Evolutionary conservation across 2,888 invertebrate species (phyloP), one percentile per base, ranked within the genome.

Genomic region (Amblyjoppa fuscipennis): DNA sequence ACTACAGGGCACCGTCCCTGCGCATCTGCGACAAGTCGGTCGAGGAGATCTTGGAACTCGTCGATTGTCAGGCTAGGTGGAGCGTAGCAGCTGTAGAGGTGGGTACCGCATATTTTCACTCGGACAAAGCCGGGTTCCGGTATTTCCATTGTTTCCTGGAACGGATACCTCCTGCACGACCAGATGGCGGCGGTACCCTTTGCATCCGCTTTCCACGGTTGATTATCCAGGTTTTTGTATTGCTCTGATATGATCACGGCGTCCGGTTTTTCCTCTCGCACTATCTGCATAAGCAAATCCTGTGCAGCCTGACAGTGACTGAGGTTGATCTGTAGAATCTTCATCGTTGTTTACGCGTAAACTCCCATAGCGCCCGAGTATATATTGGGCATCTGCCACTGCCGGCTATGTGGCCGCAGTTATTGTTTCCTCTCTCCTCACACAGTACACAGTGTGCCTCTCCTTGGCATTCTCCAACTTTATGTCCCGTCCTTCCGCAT

Each of bases 251-350:
- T 9, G 9, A 79, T 34, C 4, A 45, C 70, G 3, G 69, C n/a
- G 38, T 79, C 70, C 1, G 31, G 16, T 6, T 34, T 88, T 86
- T 3, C 2, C 31, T 31, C 2, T 3, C 31, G 31, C 31, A 2
- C 31, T 2, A 3, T 31, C 31, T 31, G 31, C 2, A 31, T 31
- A 2, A 31, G 31, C 31, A 31, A 3, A 31, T 31, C 31, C 31
- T 31, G 31, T 16, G 75, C 87, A 38, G 77, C 82, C 38, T 80
- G 86, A 56, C 87, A 88, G 49, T 90, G 89, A n/a, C 87, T 88
- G 45, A 88, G 84, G 69, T 88, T 88, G 31, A 89, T 69, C 71
- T 87, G 89, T 3, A 88, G 59, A 76, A 88, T 75, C 64, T 59
- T 87, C 84, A 87, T 88, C 16, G 41, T 66, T 28, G 34, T 61